A percentile compares a stretch with the other conserved stretches of the same genome.
phyloP scores from a whole-genome alignment of 2,797 vertebrate genomes.

The Heteromormyrus szaboi region DNA sequence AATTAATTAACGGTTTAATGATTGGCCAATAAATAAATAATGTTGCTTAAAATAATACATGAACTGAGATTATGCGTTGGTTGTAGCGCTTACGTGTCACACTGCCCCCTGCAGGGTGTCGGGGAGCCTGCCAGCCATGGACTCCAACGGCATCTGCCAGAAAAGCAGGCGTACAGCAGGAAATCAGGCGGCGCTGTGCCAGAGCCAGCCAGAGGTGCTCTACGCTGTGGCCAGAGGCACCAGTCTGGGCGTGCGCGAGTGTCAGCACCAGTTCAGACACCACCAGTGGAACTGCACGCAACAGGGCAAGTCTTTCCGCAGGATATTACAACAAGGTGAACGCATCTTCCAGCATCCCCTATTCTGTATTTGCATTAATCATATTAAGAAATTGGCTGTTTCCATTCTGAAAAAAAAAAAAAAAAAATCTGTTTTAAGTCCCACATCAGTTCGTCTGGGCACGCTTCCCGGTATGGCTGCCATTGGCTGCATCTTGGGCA shows the following conservation, averaged over 20 bases:
- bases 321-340: constrained; percentile 78
- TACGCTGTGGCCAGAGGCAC: constrained; percentile 74
- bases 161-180: constrained; percentile 68
- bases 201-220: constrained; percentile 38
- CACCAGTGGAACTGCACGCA: constrained; percentile 79
- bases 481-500: background rate
- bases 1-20: background rate
- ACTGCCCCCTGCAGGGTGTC: constrained; percentile 58
- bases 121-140: constrained; percentile 77
- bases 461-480: background rate
- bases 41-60: background rate
- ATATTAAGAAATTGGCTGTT: background rate
- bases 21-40: background rate
- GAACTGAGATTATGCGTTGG: background rate
- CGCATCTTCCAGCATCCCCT: background rate
- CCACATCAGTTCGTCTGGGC: background rate
- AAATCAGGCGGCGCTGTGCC: constrained; percentile 70
- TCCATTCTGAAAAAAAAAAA: background rate
- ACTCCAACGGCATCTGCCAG: constrained; percentile 80
- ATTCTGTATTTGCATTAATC: background rate
- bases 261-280: constrained; percentile 75
- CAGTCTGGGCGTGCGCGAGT: constrained; percentile 71
- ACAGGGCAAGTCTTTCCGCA: constrained; percentile 75
- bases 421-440: background rate
- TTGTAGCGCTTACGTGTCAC: background rate